Percentiles rank a stretch among this genome's conserved stretches.
phyloP scores from a whole-genome alignment of 2,797 vertebrate species.

The Xyrichtys novacula region DNA sequence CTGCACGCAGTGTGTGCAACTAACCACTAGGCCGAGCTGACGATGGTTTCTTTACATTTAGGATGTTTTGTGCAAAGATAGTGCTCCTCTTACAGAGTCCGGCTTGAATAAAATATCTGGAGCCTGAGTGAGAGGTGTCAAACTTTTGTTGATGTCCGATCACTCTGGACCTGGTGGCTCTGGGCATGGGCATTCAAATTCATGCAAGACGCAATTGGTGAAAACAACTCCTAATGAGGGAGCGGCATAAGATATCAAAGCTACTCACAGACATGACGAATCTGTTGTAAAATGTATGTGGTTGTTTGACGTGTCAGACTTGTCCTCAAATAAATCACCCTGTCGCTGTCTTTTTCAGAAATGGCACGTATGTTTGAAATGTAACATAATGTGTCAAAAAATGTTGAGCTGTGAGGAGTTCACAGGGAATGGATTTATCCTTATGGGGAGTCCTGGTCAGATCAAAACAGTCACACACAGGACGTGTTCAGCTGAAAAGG shows the following conservation, averaged over 20 bases:
- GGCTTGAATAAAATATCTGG: conserved; percentile 82
- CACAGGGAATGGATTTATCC: conserved; percentile 60
- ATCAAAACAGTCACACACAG: conserved; percentile 45
- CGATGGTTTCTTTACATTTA: conserved; percentile 55
- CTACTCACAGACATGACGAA: conserved; percentile 2
- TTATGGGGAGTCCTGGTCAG: conserved; percentile 38
- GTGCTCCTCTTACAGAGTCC: conserved; percentile 76
- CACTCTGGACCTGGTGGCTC: conserved; percentile 86
- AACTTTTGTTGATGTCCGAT: conserved; percentile 86
- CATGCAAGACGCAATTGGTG: not conserved
- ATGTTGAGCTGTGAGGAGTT: conserved; percentile 64
- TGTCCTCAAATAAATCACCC: conserved; percentile 43
- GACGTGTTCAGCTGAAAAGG: conserved; percentile 57
- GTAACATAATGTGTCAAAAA: conserved; percentile 83
- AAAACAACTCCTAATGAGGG: not conserved
- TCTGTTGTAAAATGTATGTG: conserved; percentile 1
- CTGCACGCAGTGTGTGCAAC: too few relatives aligned
- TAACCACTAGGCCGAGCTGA: too few relatives aligned
- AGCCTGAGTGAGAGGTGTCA: conserved; percentile 79
- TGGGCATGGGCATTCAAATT: conserved; percentile 84
- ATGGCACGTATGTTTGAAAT: conserved; percentile 80
- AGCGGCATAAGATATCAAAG: not conserved
- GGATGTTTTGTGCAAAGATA: conserved; percentile 72
- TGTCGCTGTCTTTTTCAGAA: conserved; percentile 65
- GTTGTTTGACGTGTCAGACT: conserved; percentile 9